A percentile compares a stretch with the other conserved stretches of the same genome.
Conservation (phyloP, 1,140 invertebrate genomes). For the Battus philenor region DNA sequence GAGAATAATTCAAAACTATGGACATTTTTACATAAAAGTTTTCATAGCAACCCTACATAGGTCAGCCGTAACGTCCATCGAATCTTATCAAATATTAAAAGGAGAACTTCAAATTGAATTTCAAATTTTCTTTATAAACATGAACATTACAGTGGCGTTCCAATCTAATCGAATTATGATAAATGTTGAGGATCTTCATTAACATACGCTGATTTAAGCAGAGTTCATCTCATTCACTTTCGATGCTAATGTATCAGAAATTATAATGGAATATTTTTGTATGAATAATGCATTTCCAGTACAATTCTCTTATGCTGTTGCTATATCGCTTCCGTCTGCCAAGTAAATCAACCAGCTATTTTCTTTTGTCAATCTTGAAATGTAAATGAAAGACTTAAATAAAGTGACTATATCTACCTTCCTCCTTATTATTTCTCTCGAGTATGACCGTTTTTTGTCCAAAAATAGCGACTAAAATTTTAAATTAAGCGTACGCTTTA, state of each 20-base stretch:
- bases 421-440: no score
- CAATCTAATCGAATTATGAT: neutral
- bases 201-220: conserved; percentile 6
- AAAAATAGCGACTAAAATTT: no score
- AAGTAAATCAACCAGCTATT: no score
- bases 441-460: no score
- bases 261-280: neutral
- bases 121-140: conserved; percentile 23
- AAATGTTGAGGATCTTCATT: conserved; percentile 2
- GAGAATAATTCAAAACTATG: no score
- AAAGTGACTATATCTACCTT: no score
- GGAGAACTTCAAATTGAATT: conserved; percentile 24
- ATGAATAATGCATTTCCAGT: conserved; percentile 8
- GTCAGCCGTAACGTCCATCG: conserved; percentile 35
- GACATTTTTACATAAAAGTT: no score
- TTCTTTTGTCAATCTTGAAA: no score
- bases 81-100: conserved; percentile 48
- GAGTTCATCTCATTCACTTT: conserved; percentile 6
- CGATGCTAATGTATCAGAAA: conserved; percentile 8
- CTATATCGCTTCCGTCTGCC: no score
- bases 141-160: conserved; percentile 5
- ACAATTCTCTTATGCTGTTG: neutral
- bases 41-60: conserved; percentile 28
- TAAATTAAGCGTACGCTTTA: no score
- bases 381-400: no score